These are phyloP conservation scores for Belonocnema kinseyi DNA, from an alignment of 1,140 invertebrate genomes.

Conservation along the genomic window DNA sequence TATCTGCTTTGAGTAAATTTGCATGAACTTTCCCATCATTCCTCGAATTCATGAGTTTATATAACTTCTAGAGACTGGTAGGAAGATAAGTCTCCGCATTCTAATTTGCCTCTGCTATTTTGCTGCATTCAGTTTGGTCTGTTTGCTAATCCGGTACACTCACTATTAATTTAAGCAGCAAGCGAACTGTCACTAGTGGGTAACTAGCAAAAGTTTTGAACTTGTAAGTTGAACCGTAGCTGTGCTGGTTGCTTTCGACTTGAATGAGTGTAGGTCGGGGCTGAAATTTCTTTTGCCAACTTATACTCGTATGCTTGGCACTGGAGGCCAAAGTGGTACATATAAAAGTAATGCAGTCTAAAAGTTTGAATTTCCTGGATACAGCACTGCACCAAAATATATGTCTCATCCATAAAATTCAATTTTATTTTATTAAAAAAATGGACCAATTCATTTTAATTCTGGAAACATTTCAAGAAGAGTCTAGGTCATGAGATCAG, in stretches of 20 bases:
- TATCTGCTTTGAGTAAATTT: no score
- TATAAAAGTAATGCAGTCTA: conserved; percentile 7
- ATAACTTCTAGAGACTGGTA: no score
- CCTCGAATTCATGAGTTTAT: no score
- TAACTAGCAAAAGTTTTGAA: conserved; percentile 12
- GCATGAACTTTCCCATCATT: no score
- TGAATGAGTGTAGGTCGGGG: conserved; percentile 16
- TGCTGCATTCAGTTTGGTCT: conserved; percentile 4
- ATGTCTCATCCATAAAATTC: background rate
- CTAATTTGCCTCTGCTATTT: conserved; percentile 5
- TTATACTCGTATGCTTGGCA: conserved; percentile 17
- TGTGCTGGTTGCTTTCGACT: conserved; percentile 9
- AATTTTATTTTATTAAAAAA: no score
- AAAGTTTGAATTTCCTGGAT: conserved; percentile 30
- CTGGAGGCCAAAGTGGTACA: conserved; percentile 3
- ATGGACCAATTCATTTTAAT: no score
- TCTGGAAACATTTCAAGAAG: no score
- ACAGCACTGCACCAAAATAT: conserved; percentile 11
- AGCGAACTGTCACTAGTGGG: background rate
- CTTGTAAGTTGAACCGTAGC: conserved; percentile 24
- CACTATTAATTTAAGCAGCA: conserved; percentile 24
- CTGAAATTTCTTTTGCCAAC: conserved; percentile 25
- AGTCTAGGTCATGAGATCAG: no score
- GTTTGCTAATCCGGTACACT: conserved; percentile 14
- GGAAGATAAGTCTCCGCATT: background rate